Evolutionary conservation across 2,888 invertebrate species (phyloP), one percentile per base, ranked within the genome.

Genomic region (Biston stratarius): DNA sequence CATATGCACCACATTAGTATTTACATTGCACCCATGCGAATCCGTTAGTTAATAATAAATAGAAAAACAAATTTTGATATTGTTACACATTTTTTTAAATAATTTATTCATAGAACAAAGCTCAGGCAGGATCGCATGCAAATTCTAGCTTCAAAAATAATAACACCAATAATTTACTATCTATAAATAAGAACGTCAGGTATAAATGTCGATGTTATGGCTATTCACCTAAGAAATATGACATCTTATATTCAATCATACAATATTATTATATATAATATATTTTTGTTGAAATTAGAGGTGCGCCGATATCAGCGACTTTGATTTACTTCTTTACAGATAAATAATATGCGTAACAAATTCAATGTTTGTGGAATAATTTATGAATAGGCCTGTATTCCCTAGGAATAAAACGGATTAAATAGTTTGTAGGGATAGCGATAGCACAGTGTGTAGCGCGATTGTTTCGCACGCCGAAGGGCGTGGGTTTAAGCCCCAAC

Each of bases 161-260:
- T 51, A 51, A 3, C 55, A 15, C 38, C 69, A 70, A 76, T 75
- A 78, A 80, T 81, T 81, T 77, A 74, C 77, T 73, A 76, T 77
- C 79, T 70, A 82, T 78, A 79, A 81, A 82, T 79, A 79, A 81
- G 79, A 69, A 73, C 77, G 76, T 77, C 77, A 81, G 71, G 74
- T 79, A 78, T 87, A 84, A 87, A 87, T 75, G 84, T 86, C 83
- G 68, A 71, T 72, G 78, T 75, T 80, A 82, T 77, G 74, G 74
- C 69, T 70, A 74, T 65, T 72, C 70, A 69, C 63, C 73, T 70
- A 78, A 79, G 74, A 73, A 75, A 75, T 75, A 76, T 73, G 72
- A 70, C 70, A 76, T 74, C 73, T 81, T 74, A 77, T 77, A 80
- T 85, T 81, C 81, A 83, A 83, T 84, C 79, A 70, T 67, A 72